Base-by-base conservation (phyloP, 2,797 vertebrate genomes). In the Macrochelys suwanniensis region DNA sequence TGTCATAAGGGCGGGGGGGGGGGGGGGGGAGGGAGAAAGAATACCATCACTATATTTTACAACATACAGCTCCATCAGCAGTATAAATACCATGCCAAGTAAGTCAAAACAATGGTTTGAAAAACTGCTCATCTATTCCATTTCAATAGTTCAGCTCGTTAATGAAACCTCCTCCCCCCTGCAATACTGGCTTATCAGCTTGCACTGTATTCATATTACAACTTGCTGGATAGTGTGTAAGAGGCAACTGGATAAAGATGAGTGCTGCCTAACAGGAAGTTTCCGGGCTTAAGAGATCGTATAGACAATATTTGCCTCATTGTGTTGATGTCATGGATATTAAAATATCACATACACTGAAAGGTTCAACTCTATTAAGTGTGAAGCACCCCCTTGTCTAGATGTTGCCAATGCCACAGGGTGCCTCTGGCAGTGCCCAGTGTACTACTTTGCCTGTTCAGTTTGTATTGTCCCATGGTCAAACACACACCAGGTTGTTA, bases 201-300 rank as follows among this genome's bases (percentile, higher is more conserved):
- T 85, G 31, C 88, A 47, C 65, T 45, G 28, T 82, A 47, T 13
- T 83, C 28, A 78, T 77, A 28, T 79, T 83, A 80, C 5, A 85
- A 7, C 5, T 59, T 56, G 37, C 50, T 89, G 5, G 93, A 88
- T 3, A 88, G 51, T 9, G 65, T 45, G 11, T 51, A 28, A 84
- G 19, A 10, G n/a, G 76, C 8, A 49, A 77, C 25, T 11, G 9
- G 93, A 59, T 3, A 78, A 28, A 11, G 61, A 1, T 42, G 82
- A 51, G n/a, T 82, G 4, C 65, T 13, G 49, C 12, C 49, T 59
- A 85, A 71, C 59, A 88, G 21, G 31, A 5, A 85, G 26, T 56
- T 95, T 96, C 82, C 89, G n/a, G 77, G 12, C 53, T 93, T 89
- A 88, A 84, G 87, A 92, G 16, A 37, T 31, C 6, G 49, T 89